These are phyloP conservation scores for Platysternon megacephalum DNA, from an alignment of 2,113 vertebrate genomes.

Conservation along the genomic window DNA sequence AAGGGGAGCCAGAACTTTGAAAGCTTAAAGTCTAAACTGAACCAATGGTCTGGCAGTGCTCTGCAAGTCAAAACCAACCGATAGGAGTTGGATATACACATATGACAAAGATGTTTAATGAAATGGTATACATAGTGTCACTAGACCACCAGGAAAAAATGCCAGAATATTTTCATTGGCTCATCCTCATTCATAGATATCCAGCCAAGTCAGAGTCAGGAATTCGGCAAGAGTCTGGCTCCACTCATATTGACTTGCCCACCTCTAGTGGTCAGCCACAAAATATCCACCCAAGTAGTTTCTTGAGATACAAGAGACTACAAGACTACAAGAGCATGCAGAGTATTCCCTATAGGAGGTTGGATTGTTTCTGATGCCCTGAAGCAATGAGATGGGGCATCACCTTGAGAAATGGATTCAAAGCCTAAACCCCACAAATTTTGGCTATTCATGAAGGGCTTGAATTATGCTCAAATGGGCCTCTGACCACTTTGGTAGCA, in stretches of 20 bases:
- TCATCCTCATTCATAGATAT: constrained; percentile 23
- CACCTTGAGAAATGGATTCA: not conserved
- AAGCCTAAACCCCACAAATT: not conserved
- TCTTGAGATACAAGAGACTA: not conserved
- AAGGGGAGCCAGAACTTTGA: constrained; percentile 29
- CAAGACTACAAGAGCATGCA: not conserved
- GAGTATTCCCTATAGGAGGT: not conserved
- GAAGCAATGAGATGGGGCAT: not conserved
- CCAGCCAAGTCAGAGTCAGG: not conserved
- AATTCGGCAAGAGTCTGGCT: not conserved
- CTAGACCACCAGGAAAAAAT: constrained; percentile 44
- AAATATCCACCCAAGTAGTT: not conserved
- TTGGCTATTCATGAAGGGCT: not conserved
- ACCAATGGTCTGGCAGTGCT: constrained; percentile 27
- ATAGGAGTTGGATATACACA: constrained; percentile 41
- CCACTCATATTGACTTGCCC: not conserved
- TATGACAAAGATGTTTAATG: constrained; percentile 32
- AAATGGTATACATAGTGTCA: constrained; percentile 52
- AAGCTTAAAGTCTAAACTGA: constrained; percentile 34
- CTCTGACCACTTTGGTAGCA: constrained; percentile 14
- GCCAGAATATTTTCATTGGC: constrained; percentile 62
- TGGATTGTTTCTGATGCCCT: not conserved
- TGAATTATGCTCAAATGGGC: not conserved
- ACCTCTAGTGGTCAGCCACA: not conserved
- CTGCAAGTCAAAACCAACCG: constrained; percentile 33